Evolutionary conservation across 2,797 vertebrate genomes (phyloP), one percentile per base, ranked within the genome.

Genomic region (Dicrostonyx torquatus): DNA sequence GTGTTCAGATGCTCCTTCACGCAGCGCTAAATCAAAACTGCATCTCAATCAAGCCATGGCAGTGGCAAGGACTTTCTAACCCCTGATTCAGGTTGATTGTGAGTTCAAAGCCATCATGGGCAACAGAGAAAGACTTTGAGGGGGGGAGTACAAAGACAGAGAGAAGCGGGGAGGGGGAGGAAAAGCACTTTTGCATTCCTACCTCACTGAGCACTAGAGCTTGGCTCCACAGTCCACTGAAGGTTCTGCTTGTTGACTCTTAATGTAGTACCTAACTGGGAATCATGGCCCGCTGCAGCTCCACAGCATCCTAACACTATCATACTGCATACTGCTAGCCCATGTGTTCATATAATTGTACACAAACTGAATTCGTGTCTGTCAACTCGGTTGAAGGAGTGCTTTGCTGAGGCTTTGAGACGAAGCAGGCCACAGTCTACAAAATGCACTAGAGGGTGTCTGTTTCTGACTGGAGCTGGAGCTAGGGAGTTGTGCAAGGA

Each of bases 371-470:
- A 78, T 22, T 66, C 43, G 77, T 64, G 24, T 29, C 76, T 17
- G 53, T 75, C 68, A 85, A 34, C 48, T 58, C 8, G 15, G 24
- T 9, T 93, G 58, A 87, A 89, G 60, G n/a, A 29, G 34, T 60
- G 22, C 58, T 68, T 90, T 66, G 10, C 17, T 95, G 64, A 87
- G 43, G 50, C 37, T 60, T 88, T 76, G 10, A 22, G 24, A 31
- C 60, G 34, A 88, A 10, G 53, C 43, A 31, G 26, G 6, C 31
- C 43, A 76, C 45, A 79, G 5, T 84, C 72, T 89, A 48, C 50
- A 94, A 95, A 92, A 53, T 58, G 6, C 58, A 68, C 18, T 87
- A 40, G 5, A 50, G 50, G 89, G 34, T 91, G 60, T n/a, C 84
- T 83, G 12, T 64, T 60, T 78, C 37, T 62, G 40, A 58, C 37